Conservation (phyloP, 2,113 vertebrate genomes). For the Cololabis saira region DNA sequence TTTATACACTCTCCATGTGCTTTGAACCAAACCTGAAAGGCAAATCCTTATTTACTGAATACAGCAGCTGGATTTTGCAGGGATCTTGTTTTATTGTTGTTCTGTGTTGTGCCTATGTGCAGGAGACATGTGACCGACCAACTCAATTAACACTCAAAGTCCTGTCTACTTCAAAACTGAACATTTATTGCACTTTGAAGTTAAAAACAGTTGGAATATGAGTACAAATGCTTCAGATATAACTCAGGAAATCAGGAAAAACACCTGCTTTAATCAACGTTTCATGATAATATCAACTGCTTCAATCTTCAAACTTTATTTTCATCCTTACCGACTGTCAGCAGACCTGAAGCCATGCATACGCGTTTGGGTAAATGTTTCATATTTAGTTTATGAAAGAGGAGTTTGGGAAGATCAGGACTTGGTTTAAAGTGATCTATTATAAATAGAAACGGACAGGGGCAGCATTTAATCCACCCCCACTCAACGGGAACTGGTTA, state of each 20-base stretch:
- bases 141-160: too few species aligned
- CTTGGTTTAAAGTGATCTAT: neutral
- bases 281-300: slow-evolving; percentile 18
- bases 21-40: neutral
- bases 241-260: neutral
- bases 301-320: slow-evolving; percentile 34
- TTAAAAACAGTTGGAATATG: neutral
- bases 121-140: neutral
- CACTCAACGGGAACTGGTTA: neutral
- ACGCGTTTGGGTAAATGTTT: neutral
- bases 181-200: neutral
- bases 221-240: neutral
- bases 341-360: slow-evolving; percentile 36
- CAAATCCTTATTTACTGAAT: neutral
- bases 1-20: neutral
- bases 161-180: neutral
- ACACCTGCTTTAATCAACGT: slow-evolving; percentile 17
- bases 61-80: neutral
- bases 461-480: neutral
- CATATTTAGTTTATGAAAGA: neutral
- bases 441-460: neutral
- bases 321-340: slow-evolving; percentile 8
- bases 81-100: neutral
- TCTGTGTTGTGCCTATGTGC: neutral
- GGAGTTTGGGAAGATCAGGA: slow-evolving; percentile 1